Base-by-base conservation (phyloP, 2,888 invertebrate species). In the Amphimallon solstitiale region DNA sequence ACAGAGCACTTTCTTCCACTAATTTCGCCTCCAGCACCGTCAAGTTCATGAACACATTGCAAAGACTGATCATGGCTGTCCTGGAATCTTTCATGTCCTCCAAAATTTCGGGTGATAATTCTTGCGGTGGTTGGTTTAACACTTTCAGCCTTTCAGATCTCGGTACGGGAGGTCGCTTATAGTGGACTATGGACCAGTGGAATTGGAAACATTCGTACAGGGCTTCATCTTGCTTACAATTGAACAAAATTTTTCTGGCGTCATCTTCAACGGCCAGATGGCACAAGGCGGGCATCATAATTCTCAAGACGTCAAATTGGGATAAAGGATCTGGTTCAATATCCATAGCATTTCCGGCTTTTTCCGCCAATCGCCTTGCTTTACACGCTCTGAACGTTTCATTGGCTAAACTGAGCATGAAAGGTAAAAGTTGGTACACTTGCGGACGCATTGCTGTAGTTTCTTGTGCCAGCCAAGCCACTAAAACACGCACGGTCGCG, bases 1-100 rank as follows among this genome's bases (percentile, higher is more conserved):
- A 95, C 9, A 91, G 83, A 52, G 88, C 83, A 66, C 92, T 91
- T 70, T 90, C 90, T 78, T 93, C 92, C 4, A 94, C 93, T 49
- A 92, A 83, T 80, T 92, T 92, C 0, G 92, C 90, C 74, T 96
- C 96, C 66, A 96, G 82, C 0, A 96, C 96, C 10, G 94, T 92
- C 1, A 97, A 86, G 79, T 97, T 97, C 92, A 97, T 94, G 71
- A 97, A 89, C 66, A 95, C 91, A 78, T 95, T 95, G 81, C 95
- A 96, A 29, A 94, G 87, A 72, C 95, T 93, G 69, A 93, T 90
- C 86, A 97, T 91, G 0, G 95, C 94, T 2, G 89, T 86, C 67
- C 94, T 88, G 0, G 94, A 92, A 79, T 93, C 92, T 76, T 91
- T 90, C 90, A 94, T 93, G 72, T 92, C 91, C 75, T 92, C 92